Evolutionary conservation across 2,113 vertebrate genomes (phyloP), one percentile per base, ranked within the genome.

Genomic region (Corythaixoides concolor): DNA sequence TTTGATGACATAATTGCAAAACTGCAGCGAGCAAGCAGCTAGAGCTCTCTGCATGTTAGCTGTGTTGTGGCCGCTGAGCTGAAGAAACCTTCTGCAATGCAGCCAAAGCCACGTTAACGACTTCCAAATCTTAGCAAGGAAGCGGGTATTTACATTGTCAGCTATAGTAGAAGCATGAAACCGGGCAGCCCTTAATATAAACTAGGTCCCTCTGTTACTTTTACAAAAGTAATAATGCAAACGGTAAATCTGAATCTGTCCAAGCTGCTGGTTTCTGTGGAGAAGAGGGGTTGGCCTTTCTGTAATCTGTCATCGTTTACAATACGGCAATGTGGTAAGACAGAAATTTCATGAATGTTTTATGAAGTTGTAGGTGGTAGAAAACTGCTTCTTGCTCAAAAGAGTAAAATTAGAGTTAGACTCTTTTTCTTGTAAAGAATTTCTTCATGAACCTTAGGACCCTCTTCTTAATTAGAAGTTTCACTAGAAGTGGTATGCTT

Each of bases 351-450:
- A 91, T 75, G 32, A 85, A 78, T 80, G 62, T 91, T 87, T 93
- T 80, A 94, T 89, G 50, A 94, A 95, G 62, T 18, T 77, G 49
- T 59, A 81, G 87, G 82, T 80, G 88, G 70, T 26, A 74, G 63
- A 91, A 92, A 96, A 80, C 39, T 49, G n/a, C 20, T 91, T 88
- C 76, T 83, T 84, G 58, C 43, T 92, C 39, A 80, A 58, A 88
- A 68, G 56, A 88, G 53, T 27, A 78, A 74, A 73, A 52, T 47
- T 17, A n/a, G 28, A 88, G 18, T 55, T 63, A 13, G 6, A 64
- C 43, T 64, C 2, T 26, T 62, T 59, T 68, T 55, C 32, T 60
- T 6, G 0, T 72, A 11, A n/a, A 60, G 18, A 85, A 85, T 33
- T 52, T n/a, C 35, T 22, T 56, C 4, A 3, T 6, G 21, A 94